Base-by-base conservation (phyloP, 2,888 invertebrate genomes). In the Schrankia costaestrigalis region DNA sequence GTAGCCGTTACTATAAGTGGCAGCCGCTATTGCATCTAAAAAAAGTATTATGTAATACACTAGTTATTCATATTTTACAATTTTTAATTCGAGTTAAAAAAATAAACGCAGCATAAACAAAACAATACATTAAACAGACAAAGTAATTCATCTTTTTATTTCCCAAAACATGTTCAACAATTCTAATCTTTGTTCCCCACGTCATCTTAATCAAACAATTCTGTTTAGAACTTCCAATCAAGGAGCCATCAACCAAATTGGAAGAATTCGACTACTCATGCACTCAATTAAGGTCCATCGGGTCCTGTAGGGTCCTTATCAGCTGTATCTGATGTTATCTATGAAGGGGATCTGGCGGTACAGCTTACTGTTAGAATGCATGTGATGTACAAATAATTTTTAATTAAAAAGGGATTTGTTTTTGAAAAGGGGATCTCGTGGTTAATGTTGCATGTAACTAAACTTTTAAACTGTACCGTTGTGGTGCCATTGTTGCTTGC, bases 231-330 rank as follows among this genome's bases (percentile, higher is more conserved):
- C 32, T 42, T 24, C 42, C 56, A 69, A 73, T 63, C 58, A 62
- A 63, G 57, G 39, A 58, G 58, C 52, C 48, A 49, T 56, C 41
- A 35, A 44, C 31, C 2, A 12, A 29, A 28, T 34, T 36, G 11
- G 29, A 58, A 56, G 68, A 75, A 72, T 71, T 65, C 45, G 69
- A 50, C 70, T 62, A 72, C 62, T 77, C 76, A 76, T 56, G 56
- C 46, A 56, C 42, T 52, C 70, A 67, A 76, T 74, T 72, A 68
- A 52, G 53, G 28, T 25, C 27, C 23, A 33, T 27, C 21, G 53
- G 24, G 15, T 33, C 38, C 31, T 11, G 15, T 25, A n/a, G 26
- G 22, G 41, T 28, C 24, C 41, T 57, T 65, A 71, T 71, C 70
- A 46, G 23, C 69, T 71, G 46, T 51, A 65, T 66, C 66, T 58